phyloP scores from a whole-genome alignment of 2,797 vertebrate genomes.

The Myotis daubentonii region DNA sequence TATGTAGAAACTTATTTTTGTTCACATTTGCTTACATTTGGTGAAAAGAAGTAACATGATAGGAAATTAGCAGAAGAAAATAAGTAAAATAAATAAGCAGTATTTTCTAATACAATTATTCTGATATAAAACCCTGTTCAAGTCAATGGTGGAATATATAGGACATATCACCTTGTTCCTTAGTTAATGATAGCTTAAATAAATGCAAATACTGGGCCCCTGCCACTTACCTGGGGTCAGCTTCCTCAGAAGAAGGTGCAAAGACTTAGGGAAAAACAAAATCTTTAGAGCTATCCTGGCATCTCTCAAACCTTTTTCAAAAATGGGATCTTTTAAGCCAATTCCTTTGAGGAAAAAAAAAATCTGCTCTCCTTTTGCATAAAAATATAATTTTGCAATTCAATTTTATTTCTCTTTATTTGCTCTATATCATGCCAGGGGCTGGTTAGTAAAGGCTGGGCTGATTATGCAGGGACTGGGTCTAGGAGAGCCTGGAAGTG shows the following conservation, averaged over 20 bases:
- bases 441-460: background rate
- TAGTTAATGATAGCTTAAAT: background rate
- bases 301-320: background rate
- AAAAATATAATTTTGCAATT: slow-evolving; percentile 9
- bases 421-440: background rate
- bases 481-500: background rate
- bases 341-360: background rate
- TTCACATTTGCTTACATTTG: background rate
- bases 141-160: background rate
- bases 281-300: background rate
- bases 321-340: background rate
- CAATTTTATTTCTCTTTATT: slow-evolving; percentile 25
- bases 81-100: slow-evolving; percentile 2
- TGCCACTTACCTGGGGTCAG: background rate
- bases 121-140: background rate
- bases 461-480: background rate
- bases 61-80: background rate
- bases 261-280: background rate
- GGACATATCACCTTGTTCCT: background rate
- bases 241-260: background rate
- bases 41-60: background rate
- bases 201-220: background rate
- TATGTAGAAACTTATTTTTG: background rate
- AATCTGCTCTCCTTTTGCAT: background rate
- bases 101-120: background rate